phyloP scores from a whole-genome alignment of 1,140 invertebrate genomes.

The Pectinophora gossypiella region DNA sequence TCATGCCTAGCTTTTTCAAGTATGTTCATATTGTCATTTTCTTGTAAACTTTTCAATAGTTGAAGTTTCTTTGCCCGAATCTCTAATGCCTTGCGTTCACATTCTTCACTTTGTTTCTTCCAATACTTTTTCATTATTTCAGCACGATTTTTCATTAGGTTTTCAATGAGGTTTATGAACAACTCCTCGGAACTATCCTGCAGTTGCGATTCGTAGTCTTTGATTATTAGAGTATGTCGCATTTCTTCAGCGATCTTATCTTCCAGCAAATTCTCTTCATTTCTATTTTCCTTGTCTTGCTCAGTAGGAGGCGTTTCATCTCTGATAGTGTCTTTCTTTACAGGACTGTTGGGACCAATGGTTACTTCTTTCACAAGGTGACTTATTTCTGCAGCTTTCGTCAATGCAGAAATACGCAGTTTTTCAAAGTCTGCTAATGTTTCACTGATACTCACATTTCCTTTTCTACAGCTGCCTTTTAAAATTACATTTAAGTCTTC shows the following conservation, averaged over 20 bases:
- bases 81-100: conserved; percentile 46
- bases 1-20: conserved; percentile 55
- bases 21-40: conserved; percentile 58
- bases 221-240: conserved; percentile 53
- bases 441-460: conserved; percentile 42
- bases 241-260: conserved; percentile 54
- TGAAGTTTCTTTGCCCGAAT: conserved; percentile 50
- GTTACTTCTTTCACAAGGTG: conserved; percentile 64
- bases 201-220: conserved; percentile 52
- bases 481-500: too few relatives aligned
- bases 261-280: conserved; percentile 34
- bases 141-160: conserved; percentile 49
- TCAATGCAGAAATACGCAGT: conserved; percentile 62
- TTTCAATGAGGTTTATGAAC: conserved; percentile 52
- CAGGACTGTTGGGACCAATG: conserved; percentile 62
- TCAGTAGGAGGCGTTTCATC: conserved; percentile 12
- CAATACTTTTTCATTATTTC: conserved; percentile 52
- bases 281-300: conserved; percentile 19
- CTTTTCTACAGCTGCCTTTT: conserved; percentile 22
- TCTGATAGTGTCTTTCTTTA: conserved; percentile 30
- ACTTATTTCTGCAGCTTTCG: conserved; percentile 70
- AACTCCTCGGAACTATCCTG: conserved; percentile 43
- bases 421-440: conserved; percentile 48
- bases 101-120: conserved; percentile 60
- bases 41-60: conserved; percentile 54